Conservation (phyloP, 23 tunicate species). For the Ascidia mentula region DNA sequence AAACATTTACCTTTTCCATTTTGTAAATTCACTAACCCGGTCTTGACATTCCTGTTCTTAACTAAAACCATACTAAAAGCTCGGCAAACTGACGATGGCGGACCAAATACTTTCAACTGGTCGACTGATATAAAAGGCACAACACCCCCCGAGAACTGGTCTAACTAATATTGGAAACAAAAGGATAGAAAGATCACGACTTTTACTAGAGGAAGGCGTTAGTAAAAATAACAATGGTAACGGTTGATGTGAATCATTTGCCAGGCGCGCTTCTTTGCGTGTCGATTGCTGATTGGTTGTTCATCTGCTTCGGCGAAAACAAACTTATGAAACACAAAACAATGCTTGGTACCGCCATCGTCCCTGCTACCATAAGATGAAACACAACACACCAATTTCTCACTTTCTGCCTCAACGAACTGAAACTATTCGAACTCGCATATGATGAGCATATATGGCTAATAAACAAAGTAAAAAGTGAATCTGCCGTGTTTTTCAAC, state of each 20-base stretch:
- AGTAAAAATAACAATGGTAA: too few species aligned
- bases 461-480: conserved; percentile 1
- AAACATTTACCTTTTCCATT: too few species aligned
- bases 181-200: background rate
- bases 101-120: background rate
- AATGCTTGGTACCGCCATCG: background rate
- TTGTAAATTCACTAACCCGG: too few species aligned
- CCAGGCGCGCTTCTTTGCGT: too few species aligned
- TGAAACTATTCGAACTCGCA: background rate
- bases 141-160: conserved; percentile 9
- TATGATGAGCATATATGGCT: background rate
- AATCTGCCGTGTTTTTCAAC: conserved; percentile 8
- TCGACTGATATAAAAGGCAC: background rate
- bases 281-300: conserved; percentile 4
- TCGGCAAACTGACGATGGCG: background rate
- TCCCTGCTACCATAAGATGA: background rate
- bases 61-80: too few species aligned
- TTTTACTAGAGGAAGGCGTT: too few species aligned
- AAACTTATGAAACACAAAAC: background rate
- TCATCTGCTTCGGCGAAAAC: background rate
- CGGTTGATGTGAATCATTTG: too few species aligned
- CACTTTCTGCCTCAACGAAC: conserved; percentile 7
- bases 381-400: background rate
- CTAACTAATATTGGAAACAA: background rate
- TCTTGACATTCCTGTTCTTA: too few species aligned